Evolutionary conservation across 1,140 invertebrate species (phyloP).

Genomic region (Aricia agestis): DNA sequence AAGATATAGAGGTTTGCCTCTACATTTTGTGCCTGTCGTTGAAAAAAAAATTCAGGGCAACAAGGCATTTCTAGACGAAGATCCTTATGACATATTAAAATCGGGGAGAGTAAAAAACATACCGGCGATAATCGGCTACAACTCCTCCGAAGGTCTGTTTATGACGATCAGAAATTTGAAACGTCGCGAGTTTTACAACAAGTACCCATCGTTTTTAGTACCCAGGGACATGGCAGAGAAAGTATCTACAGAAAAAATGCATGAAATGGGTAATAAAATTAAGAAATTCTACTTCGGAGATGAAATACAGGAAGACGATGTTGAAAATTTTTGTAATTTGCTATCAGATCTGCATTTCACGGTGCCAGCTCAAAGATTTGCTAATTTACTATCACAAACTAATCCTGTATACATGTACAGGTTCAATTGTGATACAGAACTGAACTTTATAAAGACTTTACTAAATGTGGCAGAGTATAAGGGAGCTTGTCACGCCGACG

Average conservation of each 20-base stretch:
- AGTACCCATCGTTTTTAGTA: conserved; percentile 43
- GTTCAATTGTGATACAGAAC: conserved; percentile 61
- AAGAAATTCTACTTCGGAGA: conserved; percentile 73
- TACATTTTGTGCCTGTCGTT: conserved; percentile 54
- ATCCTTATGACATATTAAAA: conserved; percentile 44
- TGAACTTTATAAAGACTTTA: conserved; percentile 49
- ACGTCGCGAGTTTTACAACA: conserved; percentile 37
- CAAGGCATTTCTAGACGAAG: conserved; percentile 48
- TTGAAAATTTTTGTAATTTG: conserved; percentile 48
- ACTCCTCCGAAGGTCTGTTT: conserved; percentile 73
- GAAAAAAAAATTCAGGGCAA: conserved; percentile 57
- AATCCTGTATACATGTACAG: conserved; percentile 70
- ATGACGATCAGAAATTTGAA: conserved; percentile 44
- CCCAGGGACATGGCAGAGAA: conserved; percentile 32
- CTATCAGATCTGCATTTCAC: conserved; percentile 63
- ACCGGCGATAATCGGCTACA: conserved; percentile 78
- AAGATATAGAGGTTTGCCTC: conserved; percentile 51
- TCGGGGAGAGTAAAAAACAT: conserved; percentile 70
- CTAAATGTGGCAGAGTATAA: conserved; percentile 47
- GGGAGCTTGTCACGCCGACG: conserved; percentile 79
- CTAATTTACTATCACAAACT: conserved; percentile 30
- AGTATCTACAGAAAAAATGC: conserved; percentile 28
- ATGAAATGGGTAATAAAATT: conserved; percentile 31
- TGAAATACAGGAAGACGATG: conserved; percentile 46
- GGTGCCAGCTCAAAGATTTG: conserved; percentile 59